Base-by-base conservation (phyloP, 2,113 vertebrate genomes). In the Engystomops pustulosus region DNA sequence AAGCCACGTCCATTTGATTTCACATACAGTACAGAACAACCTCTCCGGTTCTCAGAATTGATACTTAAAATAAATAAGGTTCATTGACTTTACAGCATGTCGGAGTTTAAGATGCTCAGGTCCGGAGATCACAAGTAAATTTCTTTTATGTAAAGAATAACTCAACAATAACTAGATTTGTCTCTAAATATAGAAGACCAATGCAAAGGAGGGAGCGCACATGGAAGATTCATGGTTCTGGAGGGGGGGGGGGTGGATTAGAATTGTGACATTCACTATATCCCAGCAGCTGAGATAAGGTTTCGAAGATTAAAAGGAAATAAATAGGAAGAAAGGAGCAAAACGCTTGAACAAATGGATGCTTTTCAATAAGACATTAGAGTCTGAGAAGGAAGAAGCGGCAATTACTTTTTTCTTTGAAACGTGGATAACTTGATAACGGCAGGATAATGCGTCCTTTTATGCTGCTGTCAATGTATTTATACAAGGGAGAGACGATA, bases 241-340 rank as follows among this genome's bases (percentile, higher is more conserved):
- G 30, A 15, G 5, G 84, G 79, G 53, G 34, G 36, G 84, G 38
- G 58, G 44, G 14, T 2, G 9, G 23, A 85, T 87, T 87, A 86
- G 32, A 79, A 85, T 78, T 77, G 75, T 90, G 87, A 89, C 87
- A 89, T 89, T 90, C 80, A 86, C 81, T 88, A 87, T 88, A 88
- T 90, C 85, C 82, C 89, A 88, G 51, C 27, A 78, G 38, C 14
- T 65, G 83, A 81, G 81, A 81, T 69, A 81, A 65, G n/a, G 38
- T 23, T 88, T 58, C 80, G 81, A 86, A 53, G 74, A 85, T 78
- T 85, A 79, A 85, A 85, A 79, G 62, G 47, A 85, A 30, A 53
- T 78, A 85, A 85, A 78, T 51, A 70, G 62, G 20, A 41, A 78
- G 83, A 58, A 53, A 36, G 12, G 65, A 32, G 23, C 68, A 69